Evolutionary conservation across 2,888 invertebrate species (phyloP).

Genomic region (Ethmia dodecea): DNA sequence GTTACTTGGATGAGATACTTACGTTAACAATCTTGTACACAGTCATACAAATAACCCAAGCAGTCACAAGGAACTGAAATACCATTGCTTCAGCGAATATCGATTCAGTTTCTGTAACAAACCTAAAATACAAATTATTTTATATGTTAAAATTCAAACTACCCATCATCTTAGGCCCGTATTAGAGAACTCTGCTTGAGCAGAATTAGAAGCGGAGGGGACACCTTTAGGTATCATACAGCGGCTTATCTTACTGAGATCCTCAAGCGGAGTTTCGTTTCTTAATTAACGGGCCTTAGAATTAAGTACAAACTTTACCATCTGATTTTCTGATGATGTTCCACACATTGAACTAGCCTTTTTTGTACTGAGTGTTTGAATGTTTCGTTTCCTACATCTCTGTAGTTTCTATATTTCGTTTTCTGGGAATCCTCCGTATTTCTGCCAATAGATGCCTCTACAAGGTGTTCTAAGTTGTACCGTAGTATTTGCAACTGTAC

Average conservation of each 20-base stretch:
- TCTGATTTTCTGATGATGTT: conserved; percentile 45
- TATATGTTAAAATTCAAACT: neutral
- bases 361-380: conserved; percentile 24
- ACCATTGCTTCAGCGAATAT: conserved; percentile 54
- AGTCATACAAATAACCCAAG: conserved; percentile 65
- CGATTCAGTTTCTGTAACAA: conserved; percentile 46
- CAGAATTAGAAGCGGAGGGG: no score
- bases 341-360: conserved; percentile 40
- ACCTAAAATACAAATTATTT: conserved; percentile 34
- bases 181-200: no score
- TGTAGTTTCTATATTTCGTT: conserved; percentile 22
- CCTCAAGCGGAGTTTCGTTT: neutral
- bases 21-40: conserved; percentile 60
- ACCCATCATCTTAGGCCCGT: no score
- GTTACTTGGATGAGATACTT: no score
- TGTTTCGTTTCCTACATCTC: conserved; percentile 24
- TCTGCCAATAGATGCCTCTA: conserved; percentile 17
- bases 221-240: no score
- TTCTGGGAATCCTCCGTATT: conserved; percentile 3
- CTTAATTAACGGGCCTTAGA: neutral
- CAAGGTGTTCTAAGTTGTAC: conserved; percentile 46
- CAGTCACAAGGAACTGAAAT: conserved; percentile 47
- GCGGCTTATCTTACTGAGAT: no score
- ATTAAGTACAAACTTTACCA: conserved; percentile 31
- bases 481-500: conserved; percentile 51